phyloP scores from a whole-genome alignment of 2,113 vertebrate species.

The Oryzias celebensis region DNA sequence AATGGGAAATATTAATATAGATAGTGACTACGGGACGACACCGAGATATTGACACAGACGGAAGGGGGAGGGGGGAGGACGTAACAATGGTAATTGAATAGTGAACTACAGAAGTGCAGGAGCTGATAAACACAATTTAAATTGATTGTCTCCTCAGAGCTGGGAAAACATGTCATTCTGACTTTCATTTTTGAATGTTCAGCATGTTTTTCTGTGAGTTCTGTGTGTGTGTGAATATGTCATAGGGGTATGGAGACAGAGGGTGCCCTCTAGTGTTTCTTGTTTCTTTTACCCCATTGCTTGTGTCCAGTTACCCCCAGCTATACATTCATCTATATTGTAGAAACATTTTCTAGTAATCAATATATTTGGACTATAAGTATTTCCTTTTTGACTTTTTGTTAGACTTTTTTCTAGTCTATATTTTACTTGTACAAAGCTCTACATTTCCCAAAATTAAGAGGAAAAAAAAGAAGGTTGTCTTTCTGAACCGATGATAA shows the following conservation, averaged over 20 bases:
- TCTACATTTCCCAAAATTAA: slow-evolving; percentile 6
- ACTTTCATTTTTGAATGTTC: slow-evolving; percentile 71
- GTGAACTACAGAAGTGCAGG: slow-evolving; percentile 69
- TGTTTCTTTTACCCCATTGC: slow-evolving; percentile 44
- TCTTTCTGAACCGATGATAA: slow-evolving; percentile 12
- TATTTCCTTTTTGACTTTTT: background rate
- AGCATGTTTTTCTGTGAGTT: slow-evolving; percentile 45
- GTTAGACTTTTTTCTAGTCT: too few relatives aligned
- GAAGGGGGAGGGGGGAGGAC: slow-evolving; percentile 33
- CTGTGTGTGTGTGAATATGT: background rate
- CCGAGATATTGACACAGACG: slow-evolving; percentile 43
- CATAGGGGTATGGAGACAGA: slow-evolving; percentile 57
- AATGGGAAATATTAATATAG: slow-evolving; percentile 66
- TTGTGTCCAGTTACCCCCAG: too few relatives aligned
- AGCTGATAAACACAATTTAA: slow-evolving; percentile 75
- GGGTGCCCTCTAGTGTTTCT: slow-evolving; percentile 73
- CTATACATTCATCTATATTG: too few relatives aligned
- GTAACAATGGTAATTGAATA: slow-evolving; percentile 73
- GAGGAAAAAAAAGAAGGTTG: slow-evolving; percentile 19
- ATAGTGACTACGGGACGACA: slow-evolving; percentile 51
- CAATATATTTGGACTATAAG: too few relatives aligned
- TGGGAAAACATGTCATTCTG: slow-evolving; percentile 69
- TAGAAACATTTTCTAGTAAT: too few relatives aligned
- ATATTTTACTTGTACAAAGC: background rate
- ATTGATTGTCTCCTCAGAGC: slow-evolving; percentile 70